phyloP scores from a whole-genome alignment of 1,140 invertebrate genomes.

The Aphelenchoides besseyi region DNA sequence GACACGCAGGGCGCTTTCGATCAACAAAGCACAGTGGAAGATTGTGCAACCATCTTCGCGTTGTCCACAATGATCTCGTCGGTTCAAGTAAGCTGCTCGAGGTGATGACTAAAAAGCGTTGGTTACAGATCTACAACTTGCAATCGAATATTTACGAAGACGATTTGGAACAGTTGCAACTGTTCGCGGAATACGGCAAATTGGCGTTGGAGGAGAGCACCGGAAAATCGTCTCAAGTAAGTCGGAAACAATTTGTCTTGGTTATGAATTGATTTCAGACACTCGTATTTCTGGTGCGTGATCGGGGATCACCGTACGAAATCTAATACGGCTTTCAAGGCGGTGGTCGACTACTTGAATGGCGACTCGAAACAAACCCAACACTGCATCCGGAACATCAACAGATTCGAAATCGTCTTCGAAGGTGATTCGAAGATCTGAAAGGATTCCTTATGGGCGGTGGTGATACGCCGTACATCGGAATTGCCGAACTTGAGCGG shows the following conservation, averaged over 20 bases:
- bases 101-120: conserved; percentile 7
- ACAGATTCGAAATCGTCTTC: conserved; percentile 84
- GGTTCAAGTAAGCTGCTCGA: conserved; percentile 63
- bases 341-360: conserved; percentile 79
- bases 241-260: conserved; percentile 25
- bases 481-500: conserved; percentile 46
- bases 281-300: conserved; percentile 88
- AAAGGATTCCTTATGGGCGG: conserved; percentile 83
- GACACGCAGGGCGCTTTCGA: conserved; percentile 98
- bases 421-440: conserved; percentile 88
- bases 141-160: conserved; percentile 68
- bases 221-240: conserved; percentile 78
- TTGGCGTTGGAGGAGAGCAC: conserved; percentile 84
- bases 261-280: conserved; percentile 67
- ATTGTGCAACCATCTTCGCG: conserved; percentile 83
- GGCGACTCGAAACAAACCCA: conserved; percentile 73
- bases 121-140: conserved; percentile 67
- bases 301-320: conserved; percentile 98
- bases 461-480: conserved; percentile 58
- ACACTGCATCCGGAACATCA: conserved; percentile 91
- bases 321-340: conserved; percentile 84
- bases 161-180: conserved; percentile 68
- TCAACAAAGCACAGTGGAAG: conserved; percentile 87
- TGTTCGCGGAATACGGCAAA: conserved; percentile 94
- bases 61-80: conserved; percentile 68